Evolutionary conservation across 2,888 invertebrate species (phyloP).

Genomic region (Pseudanteris insignis): DNA sequence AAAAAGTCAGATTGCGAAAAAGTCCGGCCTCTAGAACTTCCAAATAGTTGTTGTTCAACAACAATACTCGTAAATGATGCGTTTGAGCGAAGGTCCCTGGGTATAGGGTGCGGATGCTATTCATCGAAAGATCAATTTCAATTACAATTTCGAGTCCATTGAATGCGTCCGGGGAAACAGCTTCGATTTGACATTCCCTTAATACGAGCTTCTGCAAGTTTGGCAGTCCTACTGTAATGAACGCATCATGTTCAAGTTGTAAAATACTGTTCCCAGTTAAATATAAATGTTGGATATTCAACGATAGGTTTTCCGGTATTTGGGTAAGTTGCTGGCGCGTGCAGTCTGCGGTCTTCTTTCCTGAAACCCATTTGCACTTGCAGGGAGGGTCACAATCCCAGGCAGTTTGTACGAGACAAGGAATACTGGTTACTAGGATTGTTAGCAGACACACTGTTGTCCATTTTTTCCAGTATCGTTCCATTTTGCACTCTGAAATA

Average conservation of each 20-base stretch:
- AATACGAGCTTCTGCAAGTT: slow-evolving; percentile 85
- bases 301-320: slow-evolving; percentile 78
- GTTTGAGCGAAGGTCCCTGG: slow-evolving; percentile 78
- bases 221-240: slow-evolving; percentile 75
- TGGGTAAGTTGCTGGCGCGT: slow-evolving; percentile 72
- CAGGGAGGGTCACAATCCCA: slow-evolving; percentile 76
- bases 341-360: slow-evolving; percentile 86
- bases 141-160: slow-evolving; percentile 80
- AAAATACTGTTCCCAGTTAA: slow-evolving; percentile 76
- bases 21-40: slow-evolving; percentile 77
- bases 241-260: slow-evolving; percentile 75
- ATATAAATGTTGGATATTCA: slow-evolving; percentile 73
- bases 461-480: neutral
- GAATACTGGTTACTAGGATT: slow-evolving; percentile 49
- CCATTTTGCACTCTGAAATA: slow-evolving; percentile 3
- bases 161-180: slow-evolving; percentile 80
- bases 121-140: slow-evolving; percentile 83
- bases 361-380: slow-evolving; percentile 86
- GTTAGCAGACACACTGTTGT: neutral
- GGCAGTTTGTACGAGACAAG: slow-evolving; percentile 65
- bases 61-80: slow-evolving; percentile 75
- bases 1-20: slow-evolving; percentile 78
- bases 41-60: slow-evolving; percentile 80
- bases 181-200: slow-evolving; percentile 77
- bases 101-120: slow-evolving; percentile 74